A percentile compares a stretch with the other conserved stretches of the same genome.
phyloP scores from a whole-genome alignment of 2,113 vertebrate genomes.

The Tenrec ecaudatus region DNA sequence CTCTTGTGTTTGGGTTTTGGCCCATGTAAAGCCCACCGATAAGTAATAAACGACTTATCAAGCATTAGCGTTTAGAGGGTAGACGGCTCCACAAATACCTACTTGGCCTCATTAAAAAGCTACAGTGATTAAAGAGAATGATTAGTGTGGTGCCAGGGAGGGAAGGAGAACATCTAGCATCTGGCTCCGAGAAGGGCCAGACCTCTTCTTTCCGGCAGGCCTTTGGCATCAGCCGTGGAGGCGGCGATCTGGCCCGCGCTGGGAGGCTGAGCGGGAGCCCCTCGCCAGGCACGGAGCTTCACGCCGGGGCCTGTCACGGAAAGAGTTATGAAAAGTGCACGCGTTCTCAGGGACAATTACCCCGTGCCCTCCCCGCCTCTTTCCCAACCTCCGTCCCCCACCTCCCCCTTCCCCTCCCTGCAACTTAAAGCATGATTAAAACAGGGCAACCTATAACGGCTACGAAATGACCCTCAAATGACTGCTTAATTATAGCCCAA shows the following conservation, averaged over 20 bases:
- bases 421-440: constrained; percentile 64
- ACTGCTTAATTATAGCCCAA: constrained; percentile 82
- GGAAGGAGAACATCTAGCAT: constrained; percentile 79
- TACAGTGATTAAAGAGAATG: constrained; percentile 82
- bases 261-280: neutral
- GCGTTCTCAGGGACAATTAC: constrained; percentile 75
- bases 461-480: constrained; percentile 77
- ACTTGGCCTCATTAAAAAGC: constrained; percentile 85
- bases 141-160: constrained; percentile 84
- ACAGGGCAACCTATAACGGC: constrained; percentile 54
- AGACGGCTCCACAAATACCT: constrained; percentile 84
- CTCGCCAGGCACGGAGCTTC: constrained; percentile 38
- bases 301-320: constrained; percentile 69
- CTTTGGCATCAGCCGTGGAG: constrained; percentile 61
- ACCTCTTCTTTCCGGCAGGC: constrained; percentile 72
- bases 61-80: constrained; percentile 74
- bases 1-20: constrained; percentile 73
- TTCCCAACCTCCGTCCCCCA: constrained; percentile 71
- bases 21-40: constrained; percentile 71
- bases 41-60: constrained; percentile 81
- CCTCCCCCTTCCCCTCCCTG: constrained; percentile 45
- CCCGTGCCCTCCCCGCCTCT: constrained; percentile 77
- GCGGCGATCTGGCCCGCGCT: constrained; percentile 65
- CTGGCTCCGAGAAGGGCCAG: constrained; percentile 70
- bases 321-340: constrained; percentile 81